Conservation (phyloP, 1,140 invertebrate genomes). For the Drosophila cardini region DNA sequence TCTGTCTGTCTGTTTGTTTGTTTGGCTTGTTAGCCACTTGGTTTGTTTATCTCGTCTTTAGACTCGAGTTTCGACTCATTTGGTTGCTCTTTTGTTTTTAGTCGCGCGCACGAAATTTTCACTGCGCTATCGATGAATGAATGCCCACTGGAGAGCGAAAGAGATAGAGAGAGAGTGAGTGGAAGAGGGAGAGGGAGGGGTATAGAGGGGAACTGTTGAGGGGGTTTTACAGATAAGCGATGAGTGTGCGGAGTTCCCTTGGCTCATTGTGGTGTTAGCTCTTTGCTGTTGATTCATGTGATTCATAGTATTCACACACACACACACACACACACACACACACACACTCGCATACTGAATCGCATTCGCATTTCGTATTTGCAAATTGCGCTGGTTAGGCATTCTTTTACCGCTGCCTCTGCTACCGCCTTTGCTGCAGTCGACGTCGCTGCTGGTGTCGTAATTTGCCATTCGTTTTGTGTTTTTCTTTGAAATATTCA, state of each 20-base stretch:
- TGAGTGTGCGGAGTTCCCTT: conserved; percentile 70
- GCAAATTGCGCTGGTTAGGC: conserved; percentile 77
- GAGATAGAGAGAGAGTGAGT: not conserved
- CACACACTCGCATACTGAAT: too few species aligned
- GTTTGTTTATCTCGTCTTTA: conserved; percentile 68
- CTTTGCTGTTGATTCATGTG: conserved; percentile 45
- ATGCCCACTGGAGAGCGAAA: not conserved
- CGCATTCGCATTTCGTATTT: conserved; percentile 47
- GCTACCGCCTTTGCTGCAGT: conserved; percentile 4
- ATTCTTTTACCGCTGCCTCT: conserved; percentile 43
- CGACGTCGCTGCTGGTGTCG: conserved; percentile 26
- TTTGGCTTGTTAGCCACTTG: conserved; percentile 46
- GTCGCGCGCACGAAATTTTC: conserved; percentile 68
- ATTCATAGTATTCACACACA: conserved; percentile 57
- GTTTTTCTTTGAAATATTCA: conserved; percentile 68
- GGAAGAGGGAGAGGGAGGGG: not conserved
- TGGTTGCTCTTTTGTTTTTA: conserved; percentile 49
- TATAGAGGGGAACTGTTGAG: not conserved
- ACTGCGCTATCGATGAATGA: conserved; percentile 72
- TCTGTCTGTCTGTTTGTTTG: conserved; percentile 22
- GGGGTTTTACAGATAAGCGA: conserved; percentile 52
- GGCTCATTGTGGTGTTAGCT: conserved; percentile 26
- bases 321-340: conserved; percentile 20
- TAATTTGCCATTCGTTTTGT: conserved; percentile 47
- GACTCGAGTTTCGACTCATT: conserved; percentile 43